These are phyloP conservation scores for Hycleus phaleratus DNA, from an alignment of 1,140 invertebrate genomes.

Conservation along the genomic window DNA sequence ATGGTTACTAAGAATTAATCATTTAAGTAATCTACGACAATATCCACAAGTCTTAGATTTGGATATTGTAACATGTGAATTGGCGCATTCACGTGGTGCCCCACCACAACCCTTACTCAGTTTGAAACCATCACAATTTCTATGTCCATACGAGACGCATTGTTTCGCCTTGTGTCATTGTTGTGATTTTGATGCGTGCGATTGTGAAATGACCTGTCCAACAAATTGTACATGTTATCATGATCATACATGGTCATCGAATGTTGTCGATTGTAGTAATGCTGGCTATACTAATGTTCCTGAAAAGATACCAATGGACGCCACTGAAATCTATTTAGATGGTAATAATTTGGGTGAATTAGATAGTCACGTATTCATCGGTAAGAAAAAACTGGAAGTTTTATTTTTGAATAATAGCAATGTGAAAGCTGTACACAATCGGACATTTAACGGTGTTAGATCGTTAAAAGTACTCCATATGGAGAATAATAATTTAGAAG, in stretches of 20 bases:
- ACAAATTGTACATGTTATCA: conserved; percentile 80
- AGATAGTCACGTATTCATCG: conserved; percentile 78
- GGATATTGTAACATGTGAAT: conserved; percentile 70
- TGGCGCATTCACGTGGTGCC: conserved; percentile 65
- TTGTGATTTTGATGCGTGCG: conserved; percentile 84
- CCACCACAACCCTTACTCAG: conserved; percentile 67
- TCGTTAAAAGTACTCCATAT: conserved; percentile 70
- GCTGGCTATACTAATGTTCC: conserved; percentile 65
- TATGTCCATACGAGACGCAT: conserved; percentile 81
- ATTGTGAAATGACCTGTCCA: conserved; percentile 87
- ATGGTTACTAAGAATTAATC: conserved; percentile 73
- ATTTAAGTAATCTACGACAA: conserved; percentile 58
- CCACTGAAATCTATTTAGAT: conserved; percentile 81
- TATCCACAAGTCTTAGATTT: conserved; percentile 79
- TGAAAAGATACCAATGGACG: conserved; percentile 79
- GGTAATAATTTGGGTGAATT: conserved; percentile 74
- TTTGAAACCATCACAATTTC: conserved; percentile 71
- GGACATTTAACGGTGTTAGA: conserved; percentile 75
- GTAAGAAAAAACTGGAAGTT: conserved; percentile 75
- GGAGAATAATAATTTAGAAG: conserved; percentile 69
- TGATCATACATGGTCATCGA: conserved; percentile 83
- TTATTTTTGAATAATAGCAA: conserved; percentile 77
- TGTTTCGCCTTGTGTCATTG: conserved; percentile 84
- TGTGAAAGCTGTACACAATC: conserved; percentile 69
- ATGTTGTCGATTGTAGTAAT: conserved; percentile 82